These are phyloP conservation scores for Hoplostethus atlanticus DNA, from an alignment of 2,797 vertebrate species.

Conservation along the genomic window DNA sequence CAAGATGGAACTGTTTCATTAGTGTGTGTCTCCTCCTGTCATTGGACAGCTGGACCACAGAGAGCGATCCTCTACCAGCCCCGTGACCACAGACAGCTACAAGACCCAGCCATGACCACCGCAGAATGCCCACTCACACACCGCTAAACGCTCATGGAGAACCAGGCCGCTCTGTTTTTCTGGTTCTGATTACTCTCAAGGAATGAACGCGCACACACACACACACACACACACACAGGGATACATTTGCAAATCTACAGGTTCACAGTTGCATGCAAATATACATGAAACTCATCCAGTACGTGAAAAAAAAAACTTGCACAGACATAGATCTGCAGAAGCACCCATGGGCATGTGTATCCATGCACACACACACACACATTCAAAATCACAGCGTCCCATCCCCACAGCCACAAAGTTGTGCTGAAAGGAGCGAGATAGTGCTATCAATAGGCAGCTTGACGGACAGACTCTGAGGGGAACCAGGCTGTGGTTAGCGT, in stretches of 20 bases:
- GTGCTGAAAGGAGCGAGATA: constrained; percentile 38
- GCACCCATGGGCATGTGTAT: neutral
- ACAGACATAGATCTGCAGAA: neutral
- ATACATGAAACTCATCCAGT: neutral
- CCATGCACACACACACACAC: neutral
- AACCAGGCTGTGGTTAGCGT: constrained; percentile 73
- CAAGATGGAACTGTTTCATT: constrained; percentile 85
- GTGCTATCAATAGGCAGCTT: constrained; percentile 46
- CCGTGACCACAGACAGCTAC: constrained; percentile 70
- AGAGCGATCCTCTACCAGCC: constrained; percentile 57
- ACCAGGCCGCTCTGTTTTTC: constrained; percentile 43
- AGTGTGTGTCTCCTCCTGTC: constrained; percentile 77
- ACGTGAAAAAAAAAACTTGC: constrained; percentile 29
- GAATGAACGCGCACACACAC: constrained; percentile 42
- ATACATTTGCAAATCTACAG: constrained; percentile 32
- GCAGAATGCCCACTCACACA: constrained; percentile 65
- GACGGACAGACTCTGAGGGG: constrained; percentile 72
- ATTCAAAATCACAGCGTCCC: constrained; percentile 5
- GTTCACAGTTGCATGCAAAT: constrained; percentile 47
- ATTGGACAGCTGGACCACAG: constrained; percentile 76
- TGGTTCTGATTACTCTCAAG: constrained; percentile 52
- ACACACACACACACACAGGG: constrained; percentile 28
- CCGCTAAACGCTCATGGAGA: constrained; percentile 56
- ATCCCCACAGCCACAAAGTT: constrained; percentile 23
- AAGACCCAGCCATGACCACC: constrained; percentile 63